These are phyloP conservation scores for Oncorhynchus gorbuscha DNA, from an alignment of 2,113 vertebrate genomes.

Conservation along the genomic window DNA sequence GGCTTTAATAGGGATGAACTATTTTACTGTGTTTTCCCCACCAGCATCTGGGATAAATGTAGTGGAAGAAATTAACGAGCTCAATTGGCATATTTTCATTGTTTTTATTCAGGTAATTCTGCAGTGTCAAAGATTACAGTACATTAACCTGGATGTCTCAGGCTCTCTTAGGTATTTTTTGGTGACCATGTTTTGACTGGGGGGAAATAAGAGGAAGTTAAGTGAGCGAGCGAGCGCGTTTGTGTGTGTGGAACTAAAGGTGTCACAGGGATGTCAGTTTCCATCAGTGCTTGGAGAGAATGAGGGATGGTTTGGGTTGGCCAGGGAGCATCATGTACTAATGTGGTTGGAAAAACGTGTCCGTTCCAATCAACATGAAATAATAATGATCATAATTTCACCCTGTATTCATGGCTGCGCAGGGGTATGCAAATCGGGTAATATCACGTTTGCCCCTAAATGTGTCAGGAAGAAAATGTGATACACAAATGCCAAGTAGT, in stretches of 20 bases:
- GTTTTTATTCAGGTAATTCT: constrained; percentile 48
- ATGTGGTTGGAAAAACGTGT: neutral
- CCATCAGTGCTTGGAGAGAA: neutral
- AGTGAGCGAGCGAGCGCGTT: neutral
- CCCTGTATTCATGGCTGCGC: neutral
- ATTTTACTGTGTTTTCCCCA: constrained; percentile 29
- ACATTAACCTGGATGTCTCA: constrained; percentile 36
- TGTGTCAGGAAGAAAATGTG: neutral
- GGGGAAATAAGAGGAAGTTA: neutral
- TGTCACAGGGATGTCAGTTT: neutral
- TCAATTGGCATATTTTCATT: constrained; percentile 53
- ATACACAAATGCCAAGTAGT: neutral
- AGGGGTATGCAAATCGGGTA: neutral
- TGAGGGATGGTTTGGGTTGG: neutral
- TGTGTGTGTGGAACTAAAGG: neutral
- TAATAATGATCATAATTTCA: neutral
- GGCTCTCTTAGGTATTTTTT: no score
- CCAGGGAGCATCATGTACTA: neutral
- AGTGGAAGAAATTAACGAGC: constrained; percentile 49
- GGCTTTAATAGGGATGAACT: constrained; percentile 45
- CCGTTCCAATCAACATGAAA: neutral
- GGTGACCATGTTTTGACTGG: neutral
- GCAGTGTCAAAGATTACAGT: constrained; percentile 35
- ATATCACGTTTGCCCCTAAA: neutral
- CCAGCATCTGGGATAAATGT: constrained; percentile 37